Evolutionary conservation across 2,797 vertebrate species (phyloP), one percentile per base, ranked within the genome.

Genomic region (Rhadinocentrus ornatus): DNA sequence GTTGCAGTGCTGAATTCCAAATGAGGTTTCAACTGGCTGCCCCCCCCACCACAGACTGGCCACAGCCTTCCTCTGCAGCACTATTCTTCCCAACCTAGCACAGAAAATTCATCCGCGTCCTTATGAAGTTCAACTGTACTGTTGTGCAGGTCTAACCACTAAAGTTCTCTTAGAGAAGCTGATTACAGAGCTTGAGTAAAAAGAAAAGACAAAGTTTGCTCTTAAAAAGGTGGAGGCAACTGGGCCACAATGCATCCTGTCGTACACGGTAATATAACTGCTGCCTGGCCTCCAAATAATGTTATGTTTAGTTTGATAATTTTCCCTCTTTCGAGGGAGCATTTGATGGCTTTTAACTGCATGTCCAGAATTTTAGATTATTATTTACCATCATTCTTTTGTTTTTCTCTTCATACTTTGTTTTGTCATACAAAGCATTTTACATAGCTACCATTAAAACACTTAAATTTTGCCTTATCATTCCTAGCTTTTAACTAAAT

Each of bases 1-100:
- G 94, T 95, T 95, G 94, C 93, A 92, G 91, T 94, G 84, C 91
- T 91, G 92, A 94, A 94, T 92, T 91, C 73, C 77, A 91, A 92
- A 86, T 86, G 84, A 87, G 82, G 63, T 80, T 86, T 78, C 62
- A 31, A 53, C 79, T 53, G 50, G 62, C 72, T 81, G 80, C 69
- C 71, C 88, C 78, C 82, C 77, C 78, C 88, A 70, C 57, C 66
- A 55, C 75, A 77, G 69, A 84, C 81, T 70, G 78, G 85, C 57
- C 88, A 81, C 78, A 83, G 74, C 80, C 80, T 88, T 86, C 69
- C 62, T 86, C 82, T 85, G 77, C 88, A 88, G 89, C 85, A 78
- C 62, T 84, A 78, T 75, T 68, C 73, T 72, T 68, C 77, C 78
- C 79, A 85, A 84, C 87, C 62, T 31, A 82, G 62, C 79, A 67